Evolutionary conservation across 2,888 invertebrate species (phyloP), one percentile per base, ranked within the genome.

Genomic region (Calliphora vomitoria): DNA sequence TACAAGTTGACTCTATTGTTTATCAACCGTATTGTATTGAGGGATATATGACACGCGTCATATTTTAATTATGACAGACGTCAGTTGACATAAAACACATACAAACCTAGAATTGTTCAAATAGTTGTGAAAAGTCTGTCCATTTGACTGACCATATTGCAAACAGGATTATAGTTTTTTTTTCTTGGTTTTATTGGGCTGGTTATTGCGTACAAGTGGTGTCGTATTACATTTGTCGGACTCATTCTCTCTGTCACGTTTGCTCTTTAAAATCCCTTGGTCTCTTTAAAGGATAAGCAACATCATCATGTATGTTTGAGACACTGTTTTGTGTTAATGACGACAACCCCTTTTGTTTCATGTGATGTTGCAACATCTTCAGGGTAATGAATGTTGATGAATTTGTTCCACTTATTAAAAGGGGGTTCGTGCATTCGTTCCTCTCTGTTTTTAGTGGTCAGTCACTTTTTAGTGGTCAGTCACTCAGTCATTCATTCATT

Each of bases 61-160:
- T 87, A 87, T 85, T 88, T 85, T 85, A 85, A 88, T 88, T 87
- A 87, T 88, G 87, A 88, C 87, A 88, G 87, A 83, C 85, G 85
- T 84, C 78, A 84, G 76, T 76, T 84, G 81, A 74, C 81, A 84
- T 76, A 66, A 11, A 53, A 6, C 13, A 53, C 15, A 79, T 8
- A 20, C 38, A 58, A 25, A 50, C 18, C 47, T 44, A 47, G 18
- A 35, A n/a, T 74, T 38, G 44, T 44, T 11, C 13, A 13, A 20
- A 8, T 13, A 60, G 38, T n/a, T 38, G 13, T 10, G 15, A 11
- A n/a, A 15, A n/a, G 47, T 41, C 44, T 11, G 44, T 18, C 47
- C 50, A 80, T n/a, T 15, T 68, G 47, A 47, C 47, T 69, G 76
- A 71, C 82, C 82, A 69, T 41, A 20, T 53, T 20, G 20, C 62